These are phyloP conservation scores for Lithobius niger DNA, from an alignment of 1,140 invertebrate species.

Conservation along the genomic window DNA sequence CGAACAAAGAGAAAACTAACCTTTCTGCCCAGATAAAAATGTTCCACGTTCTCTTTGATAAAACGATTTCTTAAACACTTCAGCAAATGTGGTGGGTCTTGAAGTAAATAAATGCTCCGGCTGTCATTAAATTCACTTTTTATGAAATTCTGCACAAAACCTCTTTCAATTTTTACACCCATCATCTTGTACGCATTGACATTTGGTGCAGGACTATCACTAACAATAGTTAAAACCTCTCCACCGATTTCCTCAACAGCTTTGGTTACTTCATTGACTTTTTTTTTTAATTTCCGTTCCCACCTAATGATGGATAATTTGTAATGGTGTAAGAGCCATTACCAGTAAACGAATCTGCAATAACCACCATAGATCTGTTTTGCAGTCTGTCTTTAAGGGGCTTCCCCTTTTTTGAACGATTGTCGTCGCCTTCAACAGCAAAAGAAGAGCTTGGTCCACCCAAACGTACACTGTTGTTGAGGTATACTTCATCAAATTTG, in stretches of 20 bases:
- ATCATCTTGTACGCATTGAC: neutral
- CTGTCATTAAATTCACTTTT: neutral
- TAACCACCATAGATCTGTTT: neutral
- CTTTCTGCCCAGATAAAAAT: too few species aligned
- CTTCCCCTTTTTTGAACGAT: neutral
- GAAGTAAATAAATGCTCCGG: neutral
- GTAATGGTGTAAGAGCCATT: neutral
- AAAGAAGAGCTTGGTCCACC: neutral
- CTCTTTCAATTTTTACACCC: neutral
- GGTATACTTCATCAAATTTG: slow-evolving; percentile 5
- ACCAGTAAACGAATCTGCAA: neutral
- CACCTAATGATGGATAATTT: neutral
- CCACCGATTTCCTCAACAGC: neutral
- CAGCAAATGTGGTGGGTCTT: neutral
- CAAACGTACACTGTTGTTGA: neutral
- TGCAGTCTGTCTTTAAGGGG: neutral
- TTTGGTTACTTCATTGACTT: neutral
- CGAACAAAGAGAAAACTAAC: too few species aligned
- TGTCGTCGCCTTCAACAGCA: neutral
- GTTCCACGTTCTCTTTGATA: slow-evolving; percentile 1
- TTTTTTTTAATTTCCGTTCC: neutral
- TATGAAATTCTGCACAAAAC: neutral
- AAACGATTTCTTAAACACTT: slow-evolving; percentile 1
- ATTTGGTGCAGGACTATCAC: neutral
- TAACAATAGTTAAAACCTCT: neutral